phyloP scores from a whole-genome alignment of 2,113 vertebrate species.

The Odobenus rosmarus region DNA sequence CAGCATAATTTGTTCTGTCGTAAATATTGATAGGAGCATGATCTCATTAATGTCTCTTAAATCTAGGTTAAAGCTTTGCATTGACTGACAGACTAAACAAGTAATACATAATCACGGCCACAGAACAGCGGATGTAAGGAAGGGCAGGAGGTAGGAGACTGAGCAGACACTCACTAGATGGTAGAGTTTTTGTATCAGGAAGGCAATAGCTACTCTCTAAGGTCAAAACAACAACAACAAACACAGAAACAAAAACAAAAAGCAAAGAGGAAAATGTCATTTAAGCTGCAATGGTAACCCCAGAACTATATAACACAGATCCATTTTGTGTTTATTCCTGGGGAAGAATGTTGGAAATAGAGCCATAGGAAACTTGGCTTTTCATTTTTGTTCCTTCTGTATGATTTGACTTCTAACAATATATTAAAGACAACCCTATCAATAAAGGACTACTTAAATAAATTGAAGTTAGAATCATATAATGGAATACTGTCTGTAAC shows the following conservation, averaged over 20 bases:
- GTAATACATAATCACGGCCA: not conserved
- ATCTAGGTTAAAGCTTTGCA: not conserved
- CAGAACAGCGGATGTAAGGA: not conserved
- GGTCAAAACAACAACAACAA: not conserved
- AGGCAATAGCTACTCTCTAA: not conserved
- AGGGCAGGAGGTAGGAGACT: not conserved
- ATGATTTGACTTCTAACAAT: slow-evolving; percentile 20
- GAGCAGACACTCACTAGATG: not conserved
- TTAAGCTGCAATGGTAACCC: not conserved
- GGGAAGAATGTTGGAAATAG: not conserved
- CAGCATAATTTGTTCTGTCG: slow-evolving; percentile 13
- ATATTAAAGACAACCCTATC: not conserved
- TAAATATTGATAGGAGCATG: slow-evolving; percentile 12
- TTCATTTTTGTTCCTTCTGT: not conserved
- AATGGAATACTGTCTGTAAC: not conserved
- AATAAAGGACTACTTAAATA: slow-evolving; percentile 11
- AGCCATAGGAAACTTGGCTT: not conserved
- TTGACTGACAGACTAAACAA: not conserved
- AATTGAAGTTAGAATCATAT: not conserved
- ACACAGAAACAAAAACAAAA: not conserved
- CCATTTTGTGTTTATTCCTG: not conserved
- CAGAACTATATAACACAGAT: not conserved
- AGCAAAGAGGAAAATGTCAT: not conserved
- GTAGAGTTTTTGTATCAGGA: not conserved
- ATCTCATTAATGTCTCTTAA: not conserved